Evolutionary conservation across 1,140 invertebrate genomes (phyloP), one percentile per base, ranked within the genome.

Genomic region (Idris sp.): DNA sequence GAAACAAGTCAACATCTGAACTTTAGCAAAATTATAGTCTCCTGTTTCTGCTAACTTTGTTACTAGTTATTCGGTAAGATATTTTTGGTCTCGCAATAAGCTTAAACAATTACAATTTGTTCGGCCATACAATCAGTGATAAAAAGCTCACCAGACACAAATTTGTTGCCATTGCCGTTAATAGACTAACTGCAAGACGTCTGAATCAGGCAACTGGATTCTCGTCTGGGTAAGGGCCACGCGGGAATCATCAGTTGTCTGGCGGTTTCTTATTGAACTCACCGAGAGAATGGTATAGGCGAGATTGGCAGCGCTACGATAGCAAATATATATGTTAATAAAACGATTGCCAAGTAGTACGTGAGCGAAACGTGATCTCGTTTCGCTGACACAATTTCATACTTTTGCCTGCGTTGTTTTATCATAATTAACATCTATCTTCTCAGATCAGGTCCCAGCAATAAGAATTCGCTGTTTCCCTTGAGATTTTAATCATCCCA

Each of bases 261-360:
- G 48, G 48, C 49, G 61, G 59, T 71, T 76, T 76, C 74, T 71
- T 76, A 76, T 76, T 71, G 74, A 65, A 58, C 36, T 35, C 33
- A 36, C 54, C 22, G n/a, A n/a, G 46, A 51, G 28, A 43, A 53
- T 43, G n/a, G 62, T 46, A 53, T 56, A 44, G 65, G 26, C 38
- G 64, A 75, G 53, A 75, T 75, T 75, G 73, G 73, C 53, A 67
- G 72, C 9, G 56, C 51, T 69, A 65, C 43, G 58, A 43, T 62
- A 35, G 43, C 73, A 65, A 69, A 75, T 75, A 75, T 75, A 75
- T 75, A 75, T 75, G 73, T 69, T 69, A 64, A 75, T 75, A 58
- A 74, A 49, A 18, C 51, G 30, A 68, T 75, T 69, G 51, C 59
- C 43, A 68, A 74, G 54, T 40, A 56, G 31, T 62, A 49, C 56